Evolutionary conservation across 1,140 invertebrate genomes (phyloP), one percentile per base, ranked within the genome.

Genomic region (Saccostrea echinata): DNA sequence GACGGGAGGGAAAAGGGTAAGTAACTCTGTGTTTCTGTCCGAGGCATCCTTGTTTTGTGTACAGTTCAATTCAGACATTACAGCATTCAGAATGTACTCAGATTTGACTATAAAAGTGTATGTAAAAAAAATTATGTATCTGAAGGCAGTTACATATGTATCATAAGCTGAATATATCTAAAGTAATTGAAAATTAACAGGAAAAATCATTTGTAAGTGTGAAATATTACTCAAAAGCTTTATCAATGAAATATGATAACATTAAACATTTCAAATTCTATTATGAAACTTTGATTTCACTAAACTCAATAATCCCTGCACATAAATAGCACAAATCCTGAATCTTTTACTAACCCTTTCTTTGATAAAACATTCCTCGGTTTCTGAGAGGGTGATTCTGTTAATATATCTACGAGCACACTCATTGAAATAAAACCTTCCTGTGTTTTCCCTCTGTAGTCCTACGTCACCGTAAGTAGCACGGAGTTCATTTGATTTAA

Each of bases 1-100:
- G 91, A 43, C 64, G 91, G 16, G 91, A 91, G 83, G 87, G 88
- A 51, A 91, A 91, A 88, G 90, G 88, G 91, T 91, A 90, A 82
- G 91, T 89, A 9, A 27, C 24, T 30, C 68, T 6, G 43, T 43
- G 43, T 43, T 6, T 9, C 9, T 43, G 1, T 43, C 43, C 43
- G 6, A 4, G 9, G 43, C 1, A 43, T 3, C 43, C 1, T 43
- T 43, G 43, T 43, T n/a, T 43, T 43, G 43, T 43, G 43, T 43
- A 43, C 43, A 43, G 9, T 43, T 43, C 43, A 43, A 8, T 43
- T 43, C 43, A 43, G 43, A 43, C 43, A 43, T 43, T 43, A 43
- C 43, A 43, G 43, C 43, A 43, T 43, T 43, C 1, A 43, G 9
- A 43, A 43, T 8, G 0, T 43, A 43, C 43, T 43, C 43, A 43